phyloP scores from a whole-genome alignment of 1,140 invertebrate species.

The Lasaia peninsularis region DNA sequence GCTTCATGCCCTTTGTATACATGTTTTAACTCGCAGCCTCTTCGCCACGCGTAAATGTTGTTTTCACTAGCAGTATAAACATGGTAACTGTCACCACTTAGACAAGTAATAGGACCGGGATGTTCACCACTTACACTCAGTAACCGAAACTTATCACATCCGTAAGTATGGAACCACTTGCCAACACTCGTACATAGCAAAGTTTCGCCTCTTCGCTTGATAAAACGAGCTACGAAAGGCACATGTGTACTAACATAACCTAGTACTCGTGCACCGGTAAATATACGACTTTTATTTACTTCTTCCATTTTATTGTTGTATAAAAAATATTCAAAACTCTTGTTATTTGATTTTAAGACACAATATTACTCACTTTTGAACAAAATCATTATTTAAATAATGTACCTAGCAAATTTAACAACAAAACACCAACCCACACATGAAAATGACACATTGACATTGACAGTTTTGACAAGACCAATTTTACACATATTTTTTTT shows the following conservation, averaged over 20 bases:
- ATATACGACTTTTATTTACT: conserved; percentile 85
- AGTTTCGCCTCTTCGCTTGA: conserved; percentile 91
- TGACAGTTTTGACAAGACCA: too few relatives aligned
- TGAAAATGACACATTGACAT: too few relatives aligned
- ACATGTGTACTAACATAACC: conserved; percentile 96
- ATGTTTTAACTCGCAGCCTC: conserved; percentile 91
- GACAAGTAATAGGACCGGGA: conserved; percentile 88
- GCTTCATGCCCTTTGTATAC: conserved; percentile 87
- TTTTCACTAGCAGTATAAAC: conserved; percentile 91
- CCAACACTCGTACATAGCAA: conserved; percentile 94
- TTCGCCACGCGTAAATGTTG: conserved; percentile 90
- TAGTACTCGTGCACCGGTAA: conserved; percentile 87
- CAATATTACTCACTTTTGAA: too few relatives aligned
- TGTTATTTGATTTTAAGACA: too few relatives aligned
- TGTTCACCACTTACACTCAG: conserved; percentile 90
- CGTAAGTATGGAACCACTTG: conserved; percentile 94
- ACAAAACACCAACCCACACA: too few relatives aligned
- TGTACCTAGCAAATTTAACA: too few relatives aligned
- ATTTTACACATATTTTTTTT: too few relatives aligned
- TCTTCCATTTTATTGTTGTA: conserved; percentile 43
- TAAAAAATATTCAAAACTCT: background rate
- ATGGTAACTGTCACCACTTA: conserved; percentile 88
- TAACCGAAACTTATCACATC: conserved; percentile 88
- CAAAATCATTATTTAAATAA: too few relatives aligned
- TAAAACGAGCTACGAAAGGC: conserved; percentile 90